Percentiles rank a stretch among this genome's conserved stretches.
phyloP scores from a whole-genome alignment of 2,888 invertebrate genomes.

The Archaeoteleia sp. region DNA sequence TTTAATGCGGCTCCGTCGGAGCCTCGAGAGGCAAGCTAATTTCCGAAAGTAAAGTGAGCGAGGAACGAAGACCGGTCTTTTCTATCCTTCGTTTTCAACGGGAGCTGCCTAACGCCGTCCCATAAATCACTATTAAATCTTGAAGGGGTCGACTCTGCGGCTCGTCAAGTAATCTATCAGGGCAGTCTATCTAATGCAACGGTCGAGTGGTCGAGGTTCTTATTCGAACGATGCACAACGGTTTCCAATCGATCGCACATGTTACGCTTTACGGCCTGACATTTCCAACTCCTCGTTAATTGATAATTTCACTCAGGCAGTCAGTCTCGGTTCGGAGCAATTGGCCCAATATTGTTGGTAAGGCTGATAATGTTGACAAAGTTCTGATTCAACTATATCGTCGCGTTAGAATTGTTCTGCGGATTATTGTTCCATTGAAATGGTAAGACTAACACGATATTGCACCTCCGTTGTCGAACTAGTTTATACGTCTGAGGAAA shows the following conservation, averaged over 20 bases:
- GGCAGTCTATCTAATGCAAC: slow-evolving; percentile 62
- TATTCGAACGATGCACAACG: slow-evolving; percentile 50
- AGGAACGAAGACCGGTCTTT: slow-evolving; percentile 20
- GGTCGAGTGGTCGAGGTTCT: slow-evolving; percentile 59
- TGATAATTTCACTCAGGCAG: slow-evolving; percentile 9
- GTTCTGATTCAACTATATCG: no score
- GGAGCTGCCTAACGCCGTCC: slow-evolving; percentile 33
- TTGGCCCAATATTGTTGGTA: no score
- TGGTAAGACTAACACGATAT: no score
- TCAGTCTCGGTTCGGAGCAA: no score
- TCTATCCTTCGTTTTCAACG: slow-evolving; percentile 40
- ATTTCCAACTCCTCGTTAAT: background rate
- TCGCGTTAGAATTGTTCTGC: no score
- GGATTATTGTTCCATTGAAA: no score
- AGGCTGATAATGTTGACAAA: no score
- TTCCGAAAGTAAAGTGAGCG: slow-evolving; percentile 38
- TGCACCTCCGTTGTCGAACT: no score
- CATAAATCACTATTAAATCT: slow-evolving; percentile 72
- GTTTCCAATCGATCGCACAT: slow-evolving; percentile 59
- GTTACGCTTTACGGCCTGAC: background rate
- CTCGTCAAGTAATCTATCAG: slow-evolving; percentile 69
- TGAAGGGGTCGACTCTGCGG: slow-evolving; percentile 62
- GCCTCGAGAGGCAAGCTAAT: slow-evolving; percentile 41
- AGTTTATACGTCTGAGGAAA: no score
- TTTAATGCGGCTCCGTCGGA: slow-evolving; percentile 32